Percentiles rank a stretch among this genome's conserved stretches.
Conservation (phyloP, 2,888 invertebrate genomes). For the Rhodophaea formosa region DNA sequence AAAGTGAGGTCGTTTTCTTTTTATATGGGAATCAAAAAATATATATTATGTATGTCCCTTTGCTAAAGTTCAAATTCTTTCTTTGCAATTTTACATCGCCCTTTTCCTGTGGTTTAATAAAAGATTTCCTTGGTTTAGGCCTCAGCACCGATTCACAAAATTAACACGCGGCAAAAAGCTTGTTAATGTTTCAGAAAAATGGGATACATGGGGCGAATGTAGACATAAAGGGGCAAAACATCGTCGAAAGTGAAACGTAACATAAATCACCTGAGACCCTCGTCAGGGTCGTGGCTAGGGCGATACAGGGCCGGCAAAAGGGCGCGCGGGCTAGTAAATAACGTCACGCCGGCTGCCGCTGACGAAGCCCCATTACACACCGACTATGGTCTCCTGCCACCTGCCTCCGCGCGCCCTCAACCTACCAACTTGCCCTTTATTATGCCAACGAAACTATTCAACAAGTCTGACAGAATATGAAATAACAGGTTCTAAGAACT, state of each 20-base stretch:
- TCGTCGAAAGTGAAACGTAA: constrained; percentile 62
- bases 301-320: constrained; percentile 21
- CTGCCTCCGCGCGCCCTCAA: constrained; percentile 16
- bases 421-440: constrained; percentile 22
- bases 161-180: constrained; percentile 18
- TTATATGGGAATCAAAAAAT: too few relatives aligned
- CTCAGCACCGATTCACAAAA: constrained; percentile 4
- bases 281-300: constrained; percentile 47
- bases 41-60: too few relatives aligned
- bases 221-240: constrained; percentile 45
- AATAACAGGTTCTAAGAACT: too few relatives aligned
- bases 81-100: background rate
- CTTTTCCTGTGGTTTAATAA: background rate
- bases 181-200: constrained; percentile 22
- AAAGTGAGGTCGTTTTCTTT: too few relatives aligned
- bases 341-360: constrained; percentile 50
- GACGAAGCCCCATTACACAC: constrained; percentile 42
- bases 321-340: constrained; percentile 51
- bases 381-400: constrained; percentile 23
- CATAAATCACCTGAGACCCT: constrained; percentile 74
- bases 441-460: constrained; percentile 23
- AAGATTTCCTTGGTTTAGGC: constrained; percentile 1
- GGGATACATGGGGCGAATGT: constrained; percentile 29
- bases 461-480: background rate
- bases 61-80: too few relatives aligned